Base-by-base conservation (phyloP, 2,888 invertebrate species). In the Pardosa pseudoannulata region DNA sequence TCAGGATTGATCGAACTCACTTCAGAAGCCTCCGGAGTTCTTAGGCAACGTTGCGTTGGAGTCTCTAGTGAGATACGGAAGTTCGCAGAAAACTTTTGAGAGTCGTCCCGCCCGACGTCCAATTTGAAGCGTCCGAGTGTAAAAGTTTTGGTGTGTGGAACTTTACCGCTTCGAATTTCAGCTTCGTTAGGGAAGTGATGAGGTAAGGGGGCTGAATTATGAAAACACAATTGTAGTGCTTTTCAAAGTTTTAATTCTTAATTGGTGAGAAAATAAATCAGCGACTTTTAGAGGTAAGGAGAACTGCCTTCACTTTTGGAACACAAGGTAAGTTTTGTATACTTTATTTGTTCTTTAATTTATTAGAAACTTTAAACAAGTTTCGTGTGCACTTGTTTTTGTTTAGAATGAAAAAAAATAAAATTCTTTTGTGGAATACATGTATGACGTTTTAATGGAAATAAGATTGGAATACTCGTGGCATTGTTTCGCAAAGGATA, bases 1-100 rank as follows among this genome's bases (percentile, higher is more conserved):
- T 46, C 28, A 19, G 72, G 56, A 56, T 11, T 70, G 82, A 82
- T 82, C 82, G 82, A 82, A 76, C 70, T 75, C 81, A 56, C 80
- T 31, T 68, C 81, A 81, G 82, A 82, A 39, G 62, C 16, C 32
- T 73, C 36, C 73, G 31, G 50, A 36, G 36, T 36, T 46, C 62
- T 50, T 50, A 39, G 23, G 19, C 56, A 50, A 36, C 56, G 67
- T 65, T 28, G 13, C 27, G 27, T 68, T 68, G 11, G 46, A 23
- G 11, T 23, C 56, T 56, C 56, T 23, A 56, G 56, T 23, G 56
- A 56, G 56, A 3, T 16, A 23, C 31, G 13, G 76, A 46, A 31
- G 67, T 36, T 65, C 7, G 32, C 16, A 41, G 65, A 32, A 32
- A 65, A 29, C 39, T 29, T 67, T 67, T 27, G 36, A 28, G 31